Evolutionary conservation across 2,797 vertebrate species (phyloP).

Genomic region (Artibeus lituratus): DNA sequence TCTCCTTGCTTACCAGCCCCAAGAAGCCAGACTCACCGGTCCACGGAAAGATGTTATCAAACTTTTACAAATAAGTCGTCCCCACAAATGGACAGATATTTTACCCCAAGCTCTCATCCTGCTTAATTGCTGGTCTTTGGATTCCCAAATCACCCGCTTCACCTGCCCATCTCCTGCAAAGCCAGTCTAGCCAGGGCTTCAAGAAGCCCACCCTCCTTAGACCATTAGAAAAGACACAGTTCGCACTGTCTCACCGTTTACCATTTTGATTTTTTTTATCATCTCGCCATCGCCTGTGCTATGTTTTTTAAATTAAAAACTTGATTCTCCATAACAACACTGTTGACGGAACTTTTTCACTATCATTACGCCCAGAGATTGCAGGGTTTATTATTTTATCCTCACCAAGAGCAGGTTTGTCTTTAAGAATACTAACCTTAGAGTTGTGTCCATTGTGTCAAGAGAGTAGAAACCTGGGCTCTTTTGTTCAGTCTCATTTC

Average conservation of each 20-base stretch:
- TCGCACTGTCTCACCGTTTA: not conserved
- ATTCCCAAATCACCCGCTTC: not conserved
- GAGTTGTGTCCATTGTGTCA: not conserved
- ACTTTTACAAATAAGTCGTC: not conserved
- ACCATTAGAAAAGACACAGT: not conserved
- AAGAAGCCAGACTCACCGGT: not conserved
- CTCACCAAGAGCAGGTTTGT: not conserved
- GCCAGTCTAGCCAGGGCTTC: not conserved
- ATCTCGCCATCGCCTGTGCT: not conserved
- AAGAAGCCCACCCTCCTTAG: not conserved
- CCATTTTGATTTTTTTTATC: not conserved
- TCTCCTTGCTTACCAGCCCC: not conserved
- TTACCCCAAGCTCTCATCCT: not conserved
- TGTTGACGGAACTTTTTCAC: not conserved
- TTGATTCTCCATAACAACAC: not conserved
- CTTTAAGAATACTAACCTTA: not conserved
- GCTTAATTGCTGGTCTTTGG: not conserved
- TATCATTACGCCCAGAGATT: not conserved
- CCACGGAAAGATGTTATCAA: not conserved
- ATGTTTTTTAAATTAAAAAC: not conserved
- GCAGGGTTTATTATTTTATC: not conserved
- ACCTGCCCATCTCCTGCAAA: not conserved
- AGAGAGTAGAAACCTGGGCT: not conserved
- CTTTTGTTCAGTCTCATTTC: not conserved
- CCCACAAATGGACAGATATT: not conserved